Conservation (phyloP, 2,888 invertebrate genomes). For the Rosalia funebris region DNA sequence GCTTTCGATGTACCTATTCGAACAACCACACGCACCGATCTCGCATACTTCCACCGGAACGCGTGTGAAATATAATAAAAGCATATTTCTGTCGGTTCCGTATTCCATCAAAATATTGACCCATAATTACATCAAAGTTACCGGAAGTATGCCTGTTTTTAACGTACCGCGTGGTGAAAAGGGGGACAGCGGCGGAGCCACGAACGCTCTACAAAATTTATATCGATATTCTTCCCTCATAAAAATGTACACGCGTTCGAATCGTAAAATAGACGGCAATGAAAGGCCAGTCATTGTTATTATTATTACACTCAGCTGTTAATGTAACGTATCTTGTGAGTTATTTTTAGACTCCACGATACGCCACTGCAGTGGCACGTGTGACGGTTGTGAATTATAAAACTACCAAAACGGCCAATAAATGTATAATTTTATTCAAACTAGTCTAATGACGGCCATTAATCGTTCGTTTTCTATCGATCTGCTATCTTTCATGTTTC, state of each 20-base stretch:
- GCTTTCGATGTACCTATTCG: conserved; percentile 17
- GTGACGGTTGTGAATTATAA: conserved; percentile 13
- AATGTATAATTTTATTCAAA: conserved; percentile 19
- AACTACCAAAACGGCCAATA: conserved; percentile 6
- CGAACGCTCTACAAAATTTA: background rate
- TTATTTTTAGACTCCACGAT: too few species aligned
- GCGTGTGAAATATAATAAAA: conserved; percentile 24
- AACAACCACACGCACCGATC: conserved; percentile 6
- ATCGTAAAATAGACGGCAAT: too few species aligned
- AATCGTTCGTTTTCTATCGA: conserved; percentile 12
- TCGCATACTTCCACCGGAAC: conserved; percentile 19
- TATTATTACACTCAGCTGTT: too few species aligned
- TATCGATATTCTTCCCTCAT: background rate
- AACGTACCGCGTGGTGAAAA: conserved; percentile 8
- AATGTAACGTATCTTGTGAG: too few species aligned
- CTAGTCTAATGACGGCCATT: conserved; percentile 1
- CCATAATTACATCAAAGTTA: conserved; percentile 25
- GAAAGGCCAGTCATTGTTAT: too few species aligned
- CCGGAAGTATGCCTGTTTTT: conserved; percentile 26
- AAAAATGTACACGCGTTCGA: too few species aligned
- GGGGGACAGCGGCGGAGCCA: conserved; percentile 14
- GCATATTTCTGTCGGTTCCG: conserved; percentile 22
- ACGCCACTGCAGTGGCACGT: conserved; percentile 17
- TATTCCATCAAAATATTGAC: conserved; percentile 29
- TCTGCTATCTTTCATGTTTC: conserved; percentile 9